Evolutionary conservation across 2,888 invertebrate genomes (phyloP).

Genomic region (Hybos culiciformis): DNA sequence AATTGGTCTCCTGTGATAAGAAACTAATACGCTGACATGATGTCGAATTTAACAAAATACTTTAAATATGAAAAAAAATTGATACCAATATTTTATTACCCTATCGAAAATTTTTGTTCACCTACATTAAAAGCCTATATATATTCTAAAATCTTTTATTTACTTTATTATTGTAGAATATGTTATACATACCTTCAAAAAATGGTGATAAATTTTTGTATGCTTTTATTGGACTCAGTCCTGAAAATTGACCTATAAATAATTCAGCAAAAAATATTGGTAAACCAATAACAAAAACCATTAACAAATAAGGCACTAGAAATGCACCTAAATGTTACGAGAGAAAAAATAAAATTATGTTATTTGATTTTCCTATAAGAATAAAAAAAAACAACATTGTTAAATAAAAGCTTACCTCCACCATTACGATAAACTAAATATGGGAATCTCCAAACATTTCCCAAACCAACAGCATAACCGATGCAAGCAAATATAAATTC

Average conservation of each 20-base stretch:
- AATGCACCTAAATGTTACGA: constrained; percentile 55
- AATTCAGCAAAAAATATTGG: constrained; percentile 70
- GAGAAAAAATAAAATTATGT: constrained; percentile 2
- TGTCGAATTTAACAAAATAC: too few relatives aligned
- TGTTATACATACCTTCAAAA: constrained; percentile 20
- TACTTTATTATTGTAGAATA: too few relatives aligned
- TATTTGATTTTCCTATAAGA: too few relatives aligned
- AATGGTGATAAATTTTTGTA: constrained; percentile 48
- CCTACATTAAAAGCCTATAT: too few relatives aligned
- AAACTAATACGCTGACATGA: too few relatives aligned
- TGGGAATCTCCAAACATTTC: constrained; percentile 22
- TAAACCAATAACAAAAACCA: constrained; percentile 61
- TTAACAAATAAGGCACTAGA: constrained; percentile 56
- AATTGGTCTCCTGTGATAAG: too few relatives aligned
- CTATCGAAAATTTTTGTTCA: too few relatives aligned
- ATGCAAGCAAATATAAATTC: constrained; percentile 20
- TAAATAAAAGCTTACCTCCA: too few relatives aligned
- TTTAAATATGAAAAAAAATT: too few relatives aligned
- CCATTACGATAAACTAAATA: constrained; percentile 19
- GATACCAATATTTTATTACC: too few relatives aligned
- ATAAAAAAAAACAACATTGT: too few relatives aligned
- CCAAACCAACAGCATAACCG: constrained; percentile 20
- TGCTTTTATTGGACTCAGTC: constrained; percentile 54
- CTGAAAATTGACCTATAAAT: constrained; percentile 65
- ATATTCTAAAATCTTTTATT: too few relatives aligned